These are phyloP conservation scores for Cherax destructor DNA, from an alignment of 1,140 invertebrate species.

Conservation along the genomic window DNA sequence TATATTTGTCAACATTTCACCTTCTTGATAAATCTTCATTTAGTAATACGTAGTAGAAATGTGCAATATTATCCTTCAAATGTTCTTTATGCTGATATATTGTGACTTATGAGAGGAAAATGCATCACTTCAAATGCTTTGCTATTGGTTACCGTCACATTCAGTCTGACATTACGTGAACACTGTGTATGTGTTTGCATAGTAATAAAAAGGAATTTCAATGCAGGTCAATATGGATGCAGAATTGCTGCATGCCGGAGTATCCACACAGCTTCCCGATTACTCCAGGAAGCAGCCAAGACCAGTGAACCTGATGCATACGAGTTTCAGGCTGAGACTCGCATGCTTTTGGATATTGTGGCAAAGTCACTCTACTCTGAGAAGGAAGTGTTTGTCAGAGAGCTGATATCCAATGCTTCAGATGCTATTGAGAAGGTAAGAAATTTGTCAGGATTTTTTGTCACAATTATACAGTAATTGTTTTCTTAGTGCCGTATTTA, in stretches of 20 bases:
- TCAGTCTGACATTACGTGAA: too few species aligned
- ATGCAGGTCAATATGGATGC: conserved; percentile 5
- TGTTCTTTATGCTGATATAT: too few species aligned
- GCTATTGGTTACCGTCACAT: too few species aligned
- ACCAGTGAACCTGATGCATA: conserved; percentile 23
- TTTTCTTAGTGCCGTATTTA: too few species aligned
- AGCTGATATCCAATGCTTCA: conserved; percentile 97
- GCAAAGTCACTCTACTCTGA: conserved; percentile 98
- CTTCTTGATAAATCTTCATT: too few species aligned
- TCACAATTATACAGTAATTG: not conserved
- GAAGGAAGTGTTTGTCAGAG: conserved; percentile 97
- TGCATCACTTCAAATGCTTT: too few species aligned
- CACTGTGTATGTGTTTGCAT: too few species aligned
- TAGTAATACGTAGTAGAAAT: too few species aligned
- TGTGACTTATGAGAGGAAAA: too few species aligned
- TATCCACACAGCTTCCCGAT: not conserved
- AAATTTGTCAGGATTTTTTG: not conserved
- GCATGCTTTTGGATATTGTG: conserved; percentile 96
- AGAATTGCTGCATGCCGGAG: not conserved
- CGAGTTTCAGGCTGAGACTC: conserved; percentile 96
- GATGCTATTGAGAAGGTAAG: conserved; percentile 96
- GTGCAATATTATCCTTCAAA: too few species aligned
- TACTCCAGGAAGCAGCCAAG: conserved; percentile 28
- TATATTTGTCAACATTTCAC: too few species aligned
- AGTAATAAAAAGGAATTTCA: not conserved